Evolutionary conservation across 2,888 invertebrate species (phyloP).

Genomic region (Diplolepis rosae): DNA sequence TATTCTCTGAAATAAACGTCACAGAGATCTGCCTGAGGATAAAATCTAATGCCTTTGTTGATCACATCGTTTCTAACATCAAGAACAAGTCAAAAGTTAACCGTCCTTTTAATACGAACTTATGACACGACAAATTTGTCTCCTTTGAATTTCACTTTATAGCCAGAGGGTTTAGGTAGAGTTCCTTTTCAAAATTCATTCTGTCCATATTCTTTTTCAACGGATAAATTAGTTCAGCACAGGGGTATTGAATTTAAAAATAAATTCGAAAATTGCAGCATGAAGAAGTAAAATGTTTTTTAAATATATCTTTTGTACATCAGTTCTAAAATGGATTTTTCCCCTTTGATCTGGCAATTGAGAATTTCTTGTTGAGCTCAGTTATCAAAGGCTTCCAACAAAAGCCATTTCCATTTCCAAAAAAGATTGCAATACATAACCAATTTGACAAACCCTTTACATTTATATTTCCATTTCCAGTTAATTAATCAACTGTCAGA

Average conservation of each 20-base stretch:
- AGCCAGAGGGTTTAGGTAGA: background rate
- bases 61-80: constrained; percentile 6
- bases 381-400: no score
- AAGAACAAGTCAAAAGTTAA: constrained; percentile 5
- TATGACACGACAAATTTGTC: background rate
- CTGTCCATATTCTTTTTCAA: background rate
- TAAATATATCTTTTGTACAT: no score
- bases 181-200: background rate
- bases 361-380: no score
- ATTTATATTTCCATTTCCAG: no score
- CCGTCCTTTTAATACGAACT: background rate
- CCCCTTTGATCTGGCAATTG: no score
- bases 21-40: background rate
- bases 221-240: background rate
- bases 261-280: background rate
- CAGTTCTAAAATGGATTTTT: no score
- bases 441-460: no score
- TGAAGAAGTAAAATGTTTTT: no score
- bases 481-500: no score
- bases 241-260: background rate
- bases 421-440: no score
- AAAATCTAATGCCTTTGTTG: background rate
- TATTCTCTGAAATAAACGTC: background rate
- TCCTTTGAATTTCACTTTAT: background rate
- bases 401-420: no score